These are phyloP conservation scores for Henricia sp. DNA, from an alignment of 53 echinoderm and acorn worm species.

Conservation along the genomic window DNA sequence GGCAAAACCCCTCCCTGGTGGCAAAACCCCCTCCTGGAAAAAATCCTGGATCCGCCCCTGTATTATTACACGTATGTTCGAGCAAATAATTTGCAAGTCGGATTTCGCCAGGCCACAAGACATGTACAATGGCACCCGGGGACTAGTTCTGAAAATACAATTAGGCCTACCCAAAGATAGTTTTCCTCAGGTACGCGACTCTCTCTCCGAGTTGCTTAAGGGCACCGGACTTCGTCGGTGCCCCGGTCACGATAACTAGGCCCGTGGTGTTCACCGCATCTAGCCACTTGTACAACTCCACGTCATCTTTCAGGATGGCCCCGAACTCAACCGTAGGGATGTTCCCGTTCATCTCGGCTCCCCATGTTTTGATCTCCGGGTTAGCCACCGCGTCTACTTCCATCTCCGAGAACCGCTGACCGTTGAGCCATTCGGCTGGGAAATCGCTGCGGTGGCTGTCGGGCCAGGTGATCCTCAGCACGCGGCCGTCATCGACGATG, in stretches of 20 bases:
- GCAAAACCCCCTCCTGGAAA: no score
- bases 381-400: neutral
- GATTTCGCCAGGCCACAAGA: neutral
- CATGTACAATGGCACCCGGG: neutral
- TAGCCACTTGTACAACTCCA: slow-evolving; percentile 74
- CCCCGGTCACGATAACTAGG: slow-evolving; percentile 65
- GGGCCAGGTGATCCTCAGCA: slow-evolving; percentile 42
- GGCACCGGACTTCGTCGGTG: slow-evolving; percentile 48
- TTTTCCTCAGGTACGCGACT: slow-evolving; percentile 77
- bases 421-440: slow-evolving; percentile 28
- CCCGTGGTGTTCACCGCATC: slow-evolving; percentile 63
- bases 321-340: slow-evolving; percentile 74
- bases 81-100: neutral
- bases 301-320: slow-evolving; percentile 69
- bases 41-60: no score
- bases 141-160: neutral
- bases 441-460: slow-evolving; percentile 23
- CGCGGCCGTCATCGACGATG: slow-evolving; percentile 3
- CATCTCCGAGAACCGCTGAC: slow-evolving; percentile 40
- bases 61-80: neutral
- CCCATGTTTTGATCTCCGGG: slow-evolving; percentile 6
- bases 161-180: slow-evolving; percentile 78
- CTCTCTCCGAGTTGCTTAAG: slow-evolving; percentile 62
- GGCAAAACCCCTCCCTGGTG: no score
- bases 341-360: slow-evolving; percentile 69